Evolutionary conservation across 2,797 vertebrate species (phyloP), one percentile per base, ranked within the genome.

Genomic region (Acanthurus tractus): DNA sequence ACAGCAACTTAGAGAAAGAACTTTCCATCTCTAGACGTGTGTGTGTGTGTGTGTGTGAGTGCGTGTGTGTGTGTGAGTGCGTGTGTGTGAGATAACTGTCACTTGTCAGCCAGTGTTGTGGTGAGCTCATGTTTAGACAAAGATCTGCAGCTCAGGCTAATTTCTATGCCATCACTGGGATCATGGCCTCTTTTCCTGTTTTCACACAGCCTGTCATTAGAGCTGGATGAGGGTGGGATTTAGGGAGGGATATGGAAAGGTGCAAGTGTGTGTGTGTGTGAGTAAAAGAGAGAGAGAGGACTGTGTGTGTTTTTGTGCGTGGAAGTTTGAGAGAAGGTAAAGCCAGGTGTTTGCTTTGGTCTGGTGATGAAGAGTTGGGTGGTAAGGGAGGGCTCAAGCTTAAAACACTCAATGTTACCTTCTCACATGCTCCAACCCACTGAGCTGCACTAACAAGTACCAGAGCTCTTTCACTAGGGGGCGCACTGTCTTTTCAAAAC

Each of bases 91-190:
- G 68, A 85, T 65, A 70, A 78, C 81, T 64, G 63, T 86, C 86
- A 86, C 83, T 90, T 85, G 76, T 86, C 83, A 81, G 69, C 52
- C 73, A 56, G 80, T 82, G 64, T 84, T 85, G 78, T 72, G 72
- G 67, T 93, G 90, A 92, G 89, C 84, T 94, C 86, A 91, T 93
- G 93, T 93, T 93, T 93, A 89, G 83, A 93, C 89, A 94, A 91
- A 93, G 89, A 89, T 74, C 78, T 83, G 76, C 52, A 38, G 88
- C 83, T 71, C 76, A 71, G 82, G 82, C 89, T 91, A 87, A 91
- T 92, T 94, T 93, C 92, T 87, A 90, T 91, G 85, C 89, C 90
- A 93, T 94, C 88, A 91, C 63, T 84, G 85, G 88, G 91, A 93
- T 90, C 83, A 74, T 36, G 84, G 88, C 91, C 87, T 82, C 63